Percentiles rank a stretch among this genome's conserved stretches.
Evolutionary conservation across 2,888 invertebrate species (phyloP).

Genomic region (Meliscaeva auricollis): DNA sequence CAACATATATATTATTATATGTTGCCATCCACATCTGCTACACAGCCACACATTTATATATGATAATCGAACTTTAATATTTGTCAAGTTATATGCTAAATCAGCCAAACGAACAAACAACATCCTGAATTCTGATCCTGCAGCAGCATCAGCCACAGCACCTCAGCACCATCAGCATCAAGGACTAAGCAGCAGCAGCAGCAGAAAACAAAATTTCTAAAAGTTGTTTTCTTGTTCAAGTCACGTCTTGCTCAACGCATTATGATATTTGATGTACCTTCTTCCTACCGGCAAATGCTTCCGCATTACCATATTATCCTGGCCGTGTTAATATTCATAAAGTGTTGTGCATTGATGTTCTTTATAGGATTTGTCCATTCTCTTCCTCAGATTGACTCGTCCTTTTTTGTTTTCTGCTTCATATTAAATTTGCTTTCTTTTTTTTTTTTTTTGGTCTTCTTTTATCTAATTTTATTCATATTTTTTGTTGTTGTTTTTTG

Average conservation of each 20-base stretch:
- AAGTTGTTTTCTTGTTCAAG: slow-evolving; percentile 42
- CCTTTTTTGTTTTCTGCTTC: slow-evolving; percentile 14
- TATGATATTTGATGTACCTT: slow-evolving; percentile 67
- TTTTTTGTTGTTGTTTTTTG: background rate
- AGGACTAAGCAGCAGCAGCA: background rate
- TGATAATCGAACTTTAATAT: slow-evolving; percentile 29
- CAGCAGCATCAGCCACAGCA: background rate
- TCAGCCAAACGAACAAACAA: slow-evolving; percentile 26
- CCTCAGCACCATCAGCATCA: too few relatives aligned
- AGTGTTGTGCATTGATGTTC: slow-evolving; percentile 65
- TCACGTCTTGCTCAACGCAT: slow-evolving; percentile 60
- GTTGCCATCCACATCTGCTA: background rate
- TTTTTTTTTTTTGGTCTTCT: background rate
- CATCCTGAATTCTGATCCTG: slow-evolving; percentile 11
- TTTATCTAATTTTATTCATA: slow-evolving; percentile 13
- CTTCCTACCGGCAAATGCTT: slow-evolving; percentile 29
- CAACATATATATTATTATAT: background rate
- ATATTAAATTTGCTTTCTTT: slow-evolving; percentile 34
- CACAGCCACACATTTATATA: background rate
- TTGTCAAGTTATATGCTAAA: slow-evolving; percentile 22
- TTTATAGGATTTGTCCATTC: slow-evolving; percentile 61
- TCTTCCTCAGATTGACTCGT: slow-evolving; percentile 53
- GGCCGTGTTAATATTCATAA: slow-evolving; percentile 65
- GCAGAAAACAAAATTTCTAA: slow-evolving; percentile 3
- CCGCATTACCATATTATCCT: slow-evolving; percentile 54